Evolutionary conservation across 2,113 vertebrate species (phyloP).

Genomic region (Apteryx mantelli): DNA sequence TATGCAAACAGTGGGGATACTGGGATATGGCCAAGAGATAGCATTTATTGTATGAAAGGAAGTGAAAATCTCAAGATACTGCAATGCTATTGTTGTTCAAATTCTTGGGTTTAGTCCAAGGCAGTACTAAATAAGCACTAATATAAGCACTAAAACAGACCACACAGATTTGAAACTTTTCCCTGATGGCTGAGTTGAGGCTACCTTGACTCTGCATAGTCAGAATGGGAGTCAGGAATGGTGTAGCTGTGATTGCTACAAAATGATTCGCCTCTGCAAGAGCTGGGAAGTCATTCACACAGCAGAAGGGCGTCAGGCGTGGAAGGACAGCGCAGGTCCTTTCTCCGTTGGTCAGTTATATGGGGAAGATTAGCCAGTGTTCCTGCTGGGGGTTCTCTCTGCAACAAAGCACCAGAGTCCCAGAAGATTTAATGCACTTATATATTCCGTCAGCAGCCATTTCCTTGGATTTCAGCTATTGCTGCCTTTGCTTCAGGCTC

Average conservation of each 20-base stretch:
- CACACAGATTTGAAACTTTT: not conserved
- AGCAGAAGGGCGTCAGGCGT: not conserved
- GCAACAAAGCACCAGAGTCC: too few species aligned
- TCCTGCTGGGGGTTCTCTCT: not conserved
- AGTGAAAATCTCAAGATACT: not conserved
- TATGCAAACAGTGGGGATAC: not conserved
- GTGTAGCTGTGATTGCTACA: not conserved
- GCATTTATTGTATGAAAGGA: not conserved
- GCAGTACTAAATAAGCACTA: not conserved
- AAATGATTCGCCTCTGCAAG: not conserved
- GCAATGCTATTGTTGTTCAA: not conserved
- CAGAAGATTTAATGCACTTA: not conserved
- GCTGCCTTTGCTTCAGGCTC: not conserved
- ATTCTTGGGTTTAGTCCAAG: not conserved
- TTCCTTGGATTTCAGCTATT: not conserved
- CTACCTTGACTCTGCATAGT: not conserved
- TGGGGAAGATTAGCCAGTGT: not conserved
- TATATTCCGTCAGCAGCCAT: not conserved
- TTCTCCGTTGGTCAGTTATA: rapidly evolving
- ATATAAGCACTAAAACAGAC: not conserved
- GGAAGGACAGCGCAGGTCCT: not conserved
- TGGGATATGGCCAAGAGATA: not conserved
- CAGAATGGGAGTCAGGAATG: not conserved
- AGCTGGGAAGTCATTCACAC: not conserved
- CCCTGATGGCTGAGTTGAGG: not conserved